Evolutionary conservation across 37 sponge, comb jelly and placozoan genomes (phyloP), one percentile per base, ranked within the genome.

Genomic region (Bolinopsis microptera): DNA sequence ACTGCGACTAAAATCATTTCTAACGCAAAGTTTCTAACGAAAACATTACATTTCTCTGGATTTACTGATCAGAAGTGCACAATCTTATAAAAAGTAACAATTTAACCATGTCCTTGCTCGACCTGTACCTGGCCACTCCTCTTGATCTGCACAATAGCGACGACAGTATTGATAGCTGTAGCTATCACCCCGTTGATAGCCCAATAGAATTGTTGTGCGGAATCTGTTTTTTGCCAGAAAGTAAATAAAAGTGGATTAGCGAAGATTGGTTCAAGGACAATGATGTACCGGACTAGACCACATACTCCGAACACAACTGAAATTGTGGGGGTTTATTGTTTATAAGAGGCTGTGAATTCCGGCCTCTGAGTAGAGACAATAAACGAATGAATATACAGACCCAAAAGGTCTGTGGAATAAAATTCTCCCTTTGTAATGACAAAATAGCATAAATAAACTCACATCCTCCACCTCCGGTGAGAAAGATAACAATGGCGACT

Each of bases 391-490:
- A n/a, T n/a, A n/a, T n/a, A n/a, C n/a, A n/a, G n/a, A n/a, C n/a
- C n/a, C n/a, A n/a, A n/a, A n/a, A n/a, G n/a, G n/a, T n/a, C n/a
- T n/a, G n/a, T n/a, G n/a, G n/a, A n/a, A n/a, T n/a, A n/a, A n/a
- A n/a, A n/a, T n/a, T n/a, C n/a, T n/a, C n/a, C n/a, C n/a, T n/a
- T n/a, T n/a, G n/a, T n/a, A n/a, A n/a, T n/a, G n/a, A n/a, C n/a
- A n/a, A n/a, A n/a, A n/a, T n/a, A n/a, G n/a, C n/a, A n/a, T 48
- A 13, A 48, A 48, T 5, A 3, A 24, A 70, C 74, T 70, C 26
- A 70, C 74, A 70, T 70, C 74, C 74, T 3, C 74, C 74, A 28
- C 74, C 74, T 8, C 74, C 74, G 21, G 74, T 70, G 3, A 70
- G 74, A n/a, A 70, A 70, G 5, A 70, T 70, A 2, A 26, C 26